phyloP scores from a whole-genome alignment of 2,113 vertebrate genomes.

The Chaetodon trifascialis region DNA sequence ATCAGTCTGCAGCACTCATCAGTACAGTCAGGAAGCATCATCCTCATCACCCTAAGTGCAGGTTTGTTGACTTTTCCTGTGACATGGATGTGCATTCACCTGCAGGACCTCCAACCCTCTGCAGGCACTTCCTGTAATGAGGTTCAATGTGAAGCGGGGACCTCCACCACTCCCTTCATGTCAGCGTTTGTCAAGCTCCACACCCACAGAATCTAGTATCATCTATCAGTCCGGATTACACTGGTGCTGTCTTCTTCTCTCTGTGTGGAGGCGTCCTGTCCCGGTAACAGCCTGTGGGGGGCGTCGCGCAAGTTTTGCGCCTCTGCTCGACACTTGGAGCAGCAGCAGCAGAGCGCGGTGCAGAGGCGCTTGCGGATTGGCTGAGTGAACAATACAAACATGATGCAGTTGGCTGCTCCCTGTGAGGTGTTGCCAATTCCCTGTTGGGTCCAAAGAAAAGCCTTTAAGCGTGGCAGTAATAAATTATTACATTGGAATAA shows the following conservation, averaged over 20 bases:
- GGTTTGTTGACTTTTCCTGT: slow-evolving; percentile 18
- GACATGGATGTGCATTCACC: slow-evolving; percentile 43
- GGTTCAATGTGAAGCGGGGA: slow-evolving; percentile 11
- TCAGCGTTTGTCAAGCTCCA: background rate
- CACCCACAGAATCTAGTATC: slow-evolving; percentile 23
- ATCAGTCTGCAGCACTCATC: background rate
- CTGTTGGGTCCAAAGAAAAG: slow-evolving; percentile 75
- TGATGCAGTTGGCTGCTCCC: slow-evolving; percentile 96
- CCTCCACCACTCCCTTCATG: background rate
- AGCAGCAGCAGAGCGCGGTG: slow-evolving; percentile 79
- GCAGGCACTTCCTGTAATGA: slow-evolving; percentile 46
- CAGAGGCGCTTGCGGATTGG: slow-evolving; percentile 85
- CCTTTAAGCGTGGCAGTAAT: background rate
- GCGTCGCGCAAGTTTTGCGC: background rate
- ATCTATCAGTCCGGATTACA: slow-evolving; percentile 31
- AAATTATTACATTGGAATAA: background rate
- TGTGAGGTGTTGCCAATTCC: slow-evolving; percentile 97
- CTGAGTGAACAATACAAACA: slow-evolving; percentile 91
- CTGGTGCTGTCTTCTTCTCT: slow-evolving; percentile 34
- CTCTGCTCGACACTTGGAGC: slow-evolving; percentile 31
- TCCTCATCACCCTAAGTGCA: slow-evolving; percentile 53
- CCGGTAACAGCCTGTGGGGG: slow-evolving; percentile 3
- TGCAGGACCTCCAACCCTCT: slow-evolving; percentile 46
- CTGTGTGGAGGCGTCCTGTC: slow-evolving; percentile 24
- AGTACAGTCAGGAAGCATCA: slow-evolving; percentile 10